Conservation (phyloP, 1,140 invertebrate genomes). For the Drosophila sturtevanti region DNA sequence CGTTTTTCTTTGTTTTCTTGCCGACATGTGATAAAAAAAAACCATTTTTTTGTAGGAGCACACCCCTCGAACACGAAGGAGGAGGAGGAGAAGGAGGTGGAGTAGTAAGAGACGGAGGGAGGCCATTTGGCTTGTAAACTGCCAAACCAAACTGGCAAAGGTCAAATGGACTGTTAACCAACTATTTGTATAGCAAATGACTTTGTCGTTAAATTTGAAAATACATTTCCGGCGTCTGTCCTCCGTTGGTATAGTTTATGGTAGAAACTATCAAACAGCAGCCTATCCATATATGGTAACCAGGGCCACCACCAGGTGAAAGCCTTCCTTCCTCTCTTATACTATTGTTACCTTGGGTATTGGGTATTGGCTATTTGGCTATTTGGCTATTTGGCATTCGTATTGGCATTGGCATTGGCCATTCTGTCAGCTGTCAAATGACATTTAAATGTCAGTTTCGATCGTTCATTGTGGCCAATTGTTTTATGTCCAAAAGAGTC, state of each 20-base stretch:
- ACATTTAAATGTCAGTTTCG: slow-evolving; percentile 72
- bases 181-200: slow-evolving; percentile 50
- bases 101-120: neutral
- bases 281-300: slow-evolving; percentile 31
- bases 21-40: slow-evolving; percentile 22
- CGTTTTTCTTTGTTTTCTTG: slow-evolving; percentile 15
- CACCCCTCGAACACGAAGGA: slow-evolving; percentile 24
- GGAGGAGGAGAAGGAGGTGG: neutral
- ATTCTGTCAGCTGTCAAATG: slow-evolving; percentile 73
- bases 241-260: slow-evolving; percentile 45
- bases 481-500: slow-evolving; percentile 19
- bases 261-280: slow-evolving; percentile 5
- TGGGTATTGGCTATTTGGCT: slow-evolving; percentile 1
- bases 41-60: slow-evolving; percentile 20
- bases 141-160: slow-evolving; percentile 37
- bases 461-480: slow-evolving; percentile 42
- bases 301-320: slow-evolving; percentile 46
- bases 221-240: slow-evolving; percentile 7
- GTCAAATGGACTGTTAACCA: slow-evolving; percentile 71
- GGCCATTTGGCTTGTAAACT: slow-evolving; percentile 28
- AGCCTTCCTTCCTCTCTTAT: slow-evolving; percentile 18
- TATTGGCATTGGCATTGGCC: slow-evolving; percentile 18
- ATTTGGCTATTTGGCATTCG: neutral
- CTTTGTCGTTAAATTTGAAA: slow-evolving; percentile 48
- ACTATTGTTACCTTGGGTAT: too few species aligned